Conservation (phyloP, 1,140 invertebrate species). For the Aradophagus sp. region DNA sequence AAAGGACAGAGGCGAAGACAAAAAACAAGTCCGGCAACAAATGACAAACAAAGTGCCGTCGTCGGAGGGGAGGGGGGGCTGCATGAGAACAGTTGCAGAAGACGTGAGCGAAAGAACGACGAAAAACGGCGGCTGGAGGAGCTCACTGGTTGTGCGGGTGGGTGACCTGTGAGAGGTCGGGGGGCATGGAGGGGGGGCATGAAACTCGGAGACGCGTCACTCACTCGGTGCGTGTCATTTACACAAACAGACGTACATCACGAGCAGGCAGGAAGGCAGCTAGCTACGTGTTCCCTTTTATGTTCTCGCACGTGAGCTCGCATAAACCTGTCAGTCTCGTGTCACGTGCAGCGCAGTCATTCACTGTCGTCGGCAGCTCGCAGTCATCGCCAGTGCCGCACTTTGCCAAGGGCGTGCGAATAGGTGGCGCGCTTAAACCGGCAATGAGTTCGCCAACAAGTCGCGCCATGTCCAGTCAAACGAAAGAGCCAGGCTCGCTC, state of each 20-base stretch:
- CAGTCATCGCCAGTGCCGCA: conserved; percentile 61
- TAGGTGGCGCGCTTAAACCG: conserved; percentile 42
- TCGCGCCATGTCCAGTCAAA: conserved; percentile 40
- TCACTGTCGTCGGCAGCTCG: conserved; percentile 72
- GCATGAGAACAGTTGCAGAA: conserved; percentile 12
- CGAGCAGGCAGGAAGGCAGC: conserved; percentile 65
- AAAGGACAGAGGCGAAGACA: too few relatives aligned
- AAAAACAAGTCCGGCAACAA: too few relatives aligned
- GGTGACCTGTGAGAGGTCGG: conserved; percentile 9
- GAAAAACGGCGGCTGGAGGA: conserved; percentile 20
- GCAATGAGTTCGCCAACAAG: conserved; percentile 51
- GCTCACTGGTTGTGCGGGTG: too few relatives aligned
- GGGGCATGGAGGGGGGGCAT: neutral
- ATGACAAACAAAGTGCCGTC: too few relatives aligned
- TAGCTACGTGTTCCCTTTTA: conserved; percentile 73
- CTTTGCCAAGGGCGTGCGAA: conserved; percentile 55
- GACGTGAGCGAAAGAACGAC: conserved; percentile 24
- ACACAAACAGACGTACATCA: conserved; percentile 76
- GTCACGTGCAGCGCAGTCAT: conserved; percentile 74
- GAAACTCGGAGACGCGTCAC: conserved; percentile 66
- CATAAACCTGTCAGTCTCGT: conserved; percentile 76
- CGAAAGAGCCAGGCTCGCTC: conserved; percentile 8
- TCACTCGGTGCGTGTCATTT: conserved; percentile 73
- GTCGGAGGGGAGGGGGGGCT: neutral
- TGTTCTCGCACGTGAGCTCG: conserved; percentile 73